Evolutionary conservation across 2,797 vertebrate genomes (phyloP), one percentile per base, ranked within the genome.

Genomic region (Squalus acanthias): DNA sequence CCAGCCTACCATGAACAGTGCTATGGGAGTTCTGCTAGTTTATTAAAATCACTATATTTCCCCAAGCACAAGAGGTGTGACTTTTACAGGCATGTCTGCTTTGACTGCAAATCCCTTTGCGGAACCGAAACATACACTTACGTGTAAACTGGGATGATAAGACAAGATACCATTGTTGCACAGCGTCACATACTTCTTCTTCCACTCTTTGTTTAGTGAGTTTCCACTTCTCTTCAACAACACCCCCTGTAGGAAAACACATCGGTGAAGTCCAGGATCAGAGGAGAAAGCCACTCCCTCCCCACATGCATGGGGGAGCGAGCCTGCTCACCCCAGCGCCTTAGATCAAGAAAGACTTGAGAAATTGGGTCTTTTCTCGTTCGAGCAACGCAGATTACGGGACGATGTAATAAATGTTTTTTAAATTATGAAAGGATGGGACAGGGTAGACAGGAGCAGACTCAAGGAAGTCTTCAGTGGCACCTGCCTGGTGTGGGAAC

Each of bases 191-290:
- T 98, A 99, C 96, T 99, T 99, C 98, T 99, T 99, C 98, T 99
- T 99, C 99, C 99, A 99, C 97, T 99, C 99, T 97, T 99, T 99
- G 97, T 99, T 99, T 97, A 99, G 98, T 96, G 99, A 99, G 97
- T 99, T 99, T n/a, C 99, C 99, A 1, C 99, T 99, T 96, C 99
- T 98, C 97, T 99, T 99, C 97, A 99, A 98, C 96, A 99, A 97
- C 97, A 93, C 91, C 20, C 91, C 91, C 91, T 93, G 97, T 96
- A 22, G 96, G 96, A 95, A 96, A 70, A 72, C 79, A 95, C 39
- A 72, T 5, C 6, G 7, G 2, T 67, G 60, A 93, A 65, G 33
- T 6, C 29, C 89, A 33, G 46, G 91, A 96, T 39, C 88, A 3
- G 0, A 82, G 85, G 94, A 89, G 72, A 67, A 60, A 96, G 50